Evolutionary conservation across 2,888 invertebrate species (phyloP), one percentile per base, ranked within the genome.

Genomic region (Mimas tiliae): DNA sequence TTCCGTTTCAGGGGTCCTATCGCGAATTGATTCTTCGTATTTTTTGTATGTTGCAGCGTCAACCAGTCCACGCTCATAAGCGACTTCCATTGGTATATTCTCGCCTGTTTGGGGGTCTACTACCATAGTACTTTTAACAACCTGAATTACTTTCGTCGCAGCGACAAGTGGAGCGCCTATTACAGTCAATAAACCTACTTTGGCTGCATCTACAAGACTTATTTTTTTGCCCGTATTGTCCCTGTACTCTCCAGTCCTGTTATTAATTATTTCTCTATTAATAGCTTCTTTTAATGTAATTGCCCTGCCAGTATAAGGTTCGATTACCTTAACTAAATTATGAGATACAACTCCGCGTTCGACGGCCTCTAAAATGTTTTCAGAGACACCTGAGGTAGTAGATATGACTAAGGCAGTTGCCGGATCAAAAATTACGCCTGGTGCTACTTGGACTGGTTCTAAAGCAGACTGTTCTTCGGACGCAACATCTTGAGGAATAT

Each of bases 51-150:
- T 94, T 68, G 93, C 80, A 65, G 90, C 80, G 78, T 95, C 96
- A 67, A 98, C 96, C 68, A 96, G 86, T 8, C 97, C 97, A 69
- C 96, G 94, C 81, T 96, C 95, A 73, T 97, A 95, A 3, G 98
- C 98, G 64, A 97, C 96, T 86, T 97, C 96, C 75, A 97, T 95
- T 0, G 97, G 96, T 72, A 98, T 94, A 80, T 96, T 95, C 82
- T 97, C 96, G 3, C 97, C 97, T 0, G 97, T 96, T 75, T 95
- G 95, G 0, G 98, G 97, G 87, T 98, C 98, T 66, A 95, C 91
- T 14, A 96, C 95, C 93, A 96, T 95, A 4, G 94, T 93, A 71
- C 81, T 93, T 73, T 93, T 94, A 6, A 96, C 94, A 0, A 96
- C 94, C 83, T 96, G 95, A 66, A 96, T 94, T 0, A 96, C 94